Conservation (phyloP, 2,113 vertebrate species). For the Poeciliopsis turrubarensis region DNA sequence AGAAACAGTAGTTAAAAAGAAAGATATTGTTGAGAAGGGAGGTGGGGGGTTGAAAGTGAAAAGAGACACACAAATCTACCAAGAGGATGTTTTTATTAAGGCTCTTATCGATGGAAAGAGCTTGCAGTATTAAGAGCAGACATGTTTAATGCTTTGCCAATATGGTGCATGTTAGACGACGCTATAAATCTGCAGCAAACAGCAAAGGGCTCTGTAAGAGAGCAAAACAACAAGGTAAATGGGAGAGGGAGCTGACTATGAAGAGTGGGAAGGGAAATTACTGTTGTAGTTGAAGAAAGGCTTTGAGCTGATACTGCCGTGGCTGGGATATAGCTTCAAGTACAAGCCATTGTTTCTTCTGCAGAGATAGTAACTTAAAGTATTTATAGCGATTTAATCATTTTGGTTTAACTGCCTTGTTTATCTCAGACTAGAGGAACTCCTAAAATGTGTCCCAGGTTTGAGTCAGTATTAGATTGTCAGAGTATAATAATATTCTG, state of each 20-base stretch:
- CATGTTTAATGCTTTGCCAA: conserved; percentile 86
- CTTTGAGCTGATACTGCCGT: conserved; percentile 47
- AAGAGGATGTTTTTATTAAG: conserved; percentile 84
- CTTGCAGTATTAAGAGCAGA: conserved; percentile 82
- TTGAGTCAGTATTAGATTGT: background rate
- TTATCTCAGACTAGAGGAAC: conserved; percentile 54
- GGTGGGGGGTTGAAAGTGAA: conserved; percentile 60
- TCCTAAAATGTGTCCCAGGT: conserved; percentile 12
- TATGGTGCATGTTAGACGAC: conserved; percentile 77
- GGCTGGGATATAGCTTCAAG: conserved; percentile 32
- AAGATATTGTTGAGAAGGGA: conserved; percentile 33
- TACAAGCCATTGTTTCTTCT: conserved; percentile 31
- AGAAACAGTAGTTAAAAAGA: conserved; percentile 53
- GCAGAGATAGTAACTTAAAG: conserved; percentile 27
- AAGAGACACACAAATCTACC: conserved; percentile 75
- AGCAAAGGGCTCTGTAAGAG: conserved; percentile 55
- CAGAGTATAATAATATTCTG: background rate
- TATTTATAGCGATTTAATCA: conserved; percentile 42
- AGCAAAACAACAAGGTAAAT: conserved; percentile 60
- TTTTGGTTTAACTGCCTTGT: conserved; percentile 28
- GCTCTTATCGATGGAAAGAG: conserved; percentile 82
- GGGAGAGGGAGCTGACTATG: conserved; percentile 58
- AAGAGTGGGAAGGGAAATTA: conserved; percentile 58
- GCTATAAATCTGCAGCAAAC: conserved; percentile 78
- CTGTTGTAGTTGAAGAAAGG: conserved; percentile 43